These are phyloP conservation scores for Cervus canadensis DNA, from an alignment of 2,113 vertebrate genomes.

Conservation along the genomic window DNA sequence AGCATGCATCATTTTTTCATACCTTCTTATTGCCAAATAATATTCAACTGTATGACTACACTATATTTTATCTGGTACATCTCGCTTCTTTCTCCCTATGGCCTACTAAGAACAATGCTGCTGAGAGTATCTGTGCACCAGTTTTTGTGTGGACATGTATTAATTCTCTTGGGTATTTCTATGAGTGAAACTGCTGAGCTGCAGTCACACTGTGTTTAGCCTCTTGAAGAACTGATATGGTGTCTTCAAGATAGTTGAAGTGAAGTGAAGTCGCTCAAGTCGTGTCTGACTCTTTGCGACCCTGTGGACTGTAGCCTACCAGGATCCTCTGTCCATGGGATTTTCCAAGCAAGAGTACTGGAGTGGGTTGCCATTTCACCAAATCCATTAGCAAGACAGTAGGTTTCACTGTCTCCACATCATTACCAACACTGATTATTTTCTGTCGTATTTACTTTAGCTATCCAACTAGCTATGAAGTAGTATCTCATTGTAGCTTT, in stretches of 20 bases:
- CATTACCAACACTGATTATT: background rate
- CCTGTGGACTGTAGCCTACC: too few species aligned
- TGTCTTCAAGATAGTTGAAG: background rate
- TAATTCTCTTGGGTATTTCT: background rate
- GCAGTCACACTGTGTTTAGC: background rate
- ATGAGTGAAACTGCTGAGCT: background rate
- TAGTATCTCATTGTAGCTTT: background rate
- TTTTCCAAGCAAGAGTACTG: too few species aligned
- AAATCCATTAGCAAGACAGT: background rate
- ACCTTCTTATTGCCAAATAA: background rate
- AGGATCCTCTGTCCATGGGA: too few species aligned
- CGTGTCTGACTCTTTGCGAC: too few species aligned
- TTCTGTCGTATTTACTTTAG: background rate
- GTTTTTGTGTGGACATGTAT: background rate
- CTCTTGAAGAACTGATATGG: background rate
- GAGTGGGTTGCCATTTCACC: background rate
- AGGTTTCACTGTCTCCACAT: background rate
- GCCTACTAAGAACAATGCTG: background rate
- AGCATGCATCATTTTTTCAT: background rate
- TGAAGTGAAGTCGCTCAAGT: too few species aligned
- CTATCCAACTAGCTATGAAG: background rate
- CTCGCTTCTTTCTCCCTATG: background rate
- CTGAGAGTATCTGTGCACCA: background rate
- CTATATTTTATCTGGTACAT: background rate
- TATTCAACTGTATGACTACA: background rate